Evolutionary conservation across 2,113 vertebrate genomes (phyloP).

Genomic region (Eudyptes chrysolophus): DNA sequence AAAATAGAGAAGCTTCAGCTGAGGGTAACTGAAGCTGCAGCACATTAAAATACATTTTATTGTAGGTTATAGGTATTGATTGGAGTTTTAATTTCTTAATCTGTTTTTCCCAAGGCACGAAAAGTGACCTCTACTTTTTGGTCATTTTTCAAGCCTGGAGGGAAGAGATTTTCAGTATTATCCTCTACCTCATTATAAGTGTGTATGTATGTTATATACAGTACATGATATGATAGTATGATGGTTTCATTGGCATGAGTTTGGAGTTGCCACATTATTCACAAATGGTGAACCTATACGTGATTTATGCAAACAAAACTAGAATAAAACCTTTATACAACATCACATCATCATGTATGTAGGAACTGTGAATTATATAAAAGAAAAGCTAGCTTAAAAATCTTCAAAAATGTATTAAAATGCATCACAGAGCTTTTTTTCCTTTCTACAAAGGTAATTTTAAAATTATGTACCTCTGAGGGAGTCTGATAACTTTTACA

Average conservation of each 20-base stretch:
- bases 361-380: background rate
- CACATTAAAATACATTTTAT: constrained; percentile 62
- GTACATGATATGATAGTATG: background rate
- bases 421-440: background rate
- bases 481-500: background rate
- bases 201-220: background rate
- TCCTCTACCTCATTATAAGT: background rate
- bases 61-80: constrained; percentile 28
- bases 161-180: background rate
- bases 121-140: background rate
- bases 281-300: background rate
- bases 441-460: background rate
- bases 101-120: background rate
- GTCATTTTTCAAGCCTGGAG: constrained; percentile 16
- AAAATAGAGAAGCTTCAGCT: constrained; percentile 67
- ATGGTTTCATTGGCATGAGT: background rate
- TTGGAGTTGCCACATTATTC: background rate
- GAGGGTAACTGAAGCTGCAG: constrained; percentile 65
- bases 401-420: background rate
- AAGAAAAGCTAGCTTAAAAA: background rate
- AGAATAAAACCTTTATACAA: background rate
- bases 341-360: background rate
- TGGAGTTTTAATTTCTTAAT: constrained; percentile 32
- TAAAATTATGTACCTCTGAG: background rate
- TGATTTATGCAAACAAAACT: background rate